Evolutionary conservation across 2,888 invertebrate genomes (phyloP).

Genomic region (Melieria omissa): DNA sequence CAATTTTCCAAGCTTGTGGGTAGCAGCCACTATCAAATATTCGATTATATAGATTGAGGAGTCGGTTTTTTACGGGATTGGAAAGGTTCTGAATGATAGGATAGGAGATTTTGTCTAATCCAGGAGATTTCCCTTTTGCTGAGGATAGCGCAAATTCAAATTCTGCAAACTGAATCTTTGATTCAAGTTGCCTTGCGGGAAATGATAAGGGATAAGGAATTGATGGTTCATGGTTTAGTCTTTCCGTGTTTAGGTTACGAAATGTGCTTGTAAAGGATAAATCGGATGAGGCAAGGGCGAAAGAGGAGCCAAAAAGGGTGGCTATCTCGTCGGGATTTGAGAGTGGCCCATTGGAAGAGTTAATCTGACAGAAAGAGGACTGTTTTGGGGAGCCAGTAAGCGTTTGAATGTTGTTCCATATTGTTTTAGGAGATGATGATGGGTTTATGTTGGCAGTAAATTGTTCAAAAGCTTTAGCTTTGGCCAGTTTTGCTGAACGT

Average conservation of each 20-base stretch:
- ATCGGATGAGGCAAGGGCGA: not conserved
- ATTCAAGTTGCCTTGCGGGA: not conserved
- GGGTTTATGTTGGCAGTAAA: slow-evolving; percentile 5
- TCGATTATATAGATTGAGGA: slow-evolving; percentile 30
- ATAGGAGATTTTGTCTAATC: not conserved
- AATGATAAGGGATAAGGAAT: not conserved
- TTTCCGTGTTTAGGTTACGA: not conserved
- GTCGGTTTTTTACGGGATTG: not conserved
- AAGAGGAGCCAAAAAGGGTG: too few relatives aligned
- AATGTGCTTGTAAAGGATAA: not conserved
- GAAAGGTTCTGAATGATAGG: not conserved
- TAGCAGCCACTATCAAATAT: slow-evolving; percentile 2
- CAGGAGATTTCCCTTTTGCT: not conserved
- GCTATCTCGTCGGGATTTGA: too few relatives aligned
- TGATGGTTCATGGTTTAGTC: not conserved
- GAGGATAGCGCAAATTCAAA: slow-evolving; percentile 1
- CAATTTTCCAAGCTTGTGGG: not conserved
- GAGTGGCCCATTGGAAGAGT: too few relatives aligned
- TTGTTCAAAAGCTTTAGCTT: slow-evolving; percentile 1
- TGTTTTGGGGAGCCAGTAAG: not conserved
- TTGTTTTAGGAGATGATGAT: not conserved
- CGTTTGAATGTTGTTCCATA: not conserved
- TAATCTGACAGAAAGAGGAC: too few relatives aligned
- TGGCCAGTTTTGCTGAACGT: not conserved
- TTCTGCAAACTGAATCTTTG: slow-evolving; percentile 9